phyloP scores from a whole-genome alignment of 2,113 vertebrate species.

The Crypturellus undulatus region DNA sequence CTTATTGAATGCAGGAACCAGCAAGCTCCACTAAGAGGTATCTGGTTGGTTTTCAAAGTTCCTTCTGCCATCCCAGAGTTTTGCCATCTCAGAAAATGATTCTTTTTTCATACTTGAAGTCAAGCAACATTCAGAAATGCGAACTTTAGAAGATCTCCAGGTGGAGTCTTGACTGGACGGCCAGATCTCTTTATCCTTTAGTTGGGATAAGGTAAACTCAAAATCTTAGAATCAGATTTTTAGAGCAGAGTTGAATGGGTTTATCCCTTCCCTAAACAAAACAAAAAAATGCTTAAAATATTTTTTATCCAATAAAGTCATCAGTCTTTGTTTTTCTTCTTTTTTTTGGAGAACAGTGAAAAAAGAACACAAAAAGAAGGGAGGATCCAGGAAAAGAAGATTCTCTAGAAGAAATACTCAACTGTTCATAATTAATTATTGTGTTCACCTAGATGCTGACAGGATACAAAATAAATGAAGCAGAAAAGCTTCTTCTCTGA shows the following conservation, averaged over 20 bases:
- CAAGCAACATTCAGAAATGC: background rate
- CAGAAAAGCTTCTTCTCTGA: conserved; percentile 55
- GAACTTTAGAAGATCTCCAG: background rate
- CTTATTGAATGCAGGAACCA: rapidly evolving
- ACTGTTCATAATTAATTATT: conserved; percentile 61
- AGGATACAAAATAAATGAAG: conserved; percentile 61
- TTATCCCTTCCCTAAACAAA: background rate
- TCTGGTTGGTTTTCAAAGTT: background rate
- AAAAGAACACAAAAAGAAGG: background rate
- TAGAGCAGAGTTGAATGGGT: background rate
- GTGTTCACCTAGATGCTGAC: conserved; percentile 52
- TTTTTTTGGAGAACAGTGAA: background rate
- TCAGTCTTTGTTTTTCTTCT: background rate
- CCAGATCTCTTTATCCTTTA: background rate
- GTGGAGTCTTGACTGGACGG: background rate
- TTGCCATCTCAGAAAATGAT: background rate
- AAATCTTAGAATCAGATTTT: conserved; percentile 11
- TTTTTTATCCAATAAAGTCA: background rate
- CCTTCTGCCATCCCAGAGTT: background rate
- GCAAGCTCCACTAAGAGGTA: background rate
- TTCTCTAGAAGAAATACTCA: background rate
- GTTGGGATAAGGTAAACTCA: background rate
- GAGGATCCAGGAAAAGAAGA: background rate
- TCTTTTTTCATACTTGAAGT: background rate
- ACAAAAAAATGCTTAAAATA: background rate